phyloP scores from a whole-genome alignment of 2,797 vertebrate genomes.

The Neosilurus hyrtlii region DNA sequence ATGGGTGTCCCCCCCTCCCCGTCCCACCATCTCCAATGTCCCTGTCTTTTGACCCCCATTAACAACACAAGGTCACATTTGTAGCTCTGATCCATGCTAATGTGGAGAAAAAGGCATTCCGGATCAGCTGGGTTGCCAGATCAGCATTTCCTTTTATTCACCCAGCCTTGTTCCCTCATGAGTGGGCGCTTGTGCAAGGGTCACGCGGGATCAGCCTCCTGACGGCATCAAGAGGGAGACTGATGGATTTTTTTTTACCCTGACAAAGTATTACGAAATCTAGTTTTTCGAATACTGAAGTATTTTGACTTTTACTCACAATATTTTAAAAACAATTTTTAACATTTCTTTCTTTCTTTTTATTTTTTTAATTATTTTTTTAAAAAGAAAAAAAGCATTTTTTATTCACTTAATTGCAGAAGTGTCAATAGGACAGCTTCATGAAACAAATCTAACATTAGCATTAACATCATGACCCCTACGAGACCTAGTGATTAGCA shows the following conservation, averaged over 20 bases:
- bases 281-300: not conserved
- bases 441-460: no score
- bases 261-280: not conserved
- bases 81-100: constrained; percentile 49
- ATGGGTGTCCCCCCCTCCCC: constrained; percentile 32
- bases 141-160: constrained; percentile 31
- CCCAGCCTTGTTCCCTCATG: constrained; percentile 28
- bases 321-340: not conserved
- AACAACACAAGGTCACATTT: constrained; percentile 54
- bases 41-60: constrained; percentile 48
- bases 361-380: no score
- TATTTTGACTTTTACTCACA: not conserved
- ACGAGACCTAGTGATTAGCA: not conserved
- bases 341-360: no score
- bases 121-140: constrained; percentile 34
- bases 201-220: constrained; percentile 40
- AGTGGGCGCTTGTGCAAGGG: constrained; percentile 34
- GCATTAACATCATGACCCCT: no score
- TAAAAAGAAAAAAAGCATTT: not conserved
- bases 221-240: constrained; percentile 34
- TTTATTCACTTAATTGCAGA: not conserved
- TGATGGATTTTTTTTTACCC: constrained; percentile 12
- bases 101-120: constrained; percentile 32
- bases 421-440: not conserved
- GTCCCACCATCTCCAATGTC: constrained; percentile 30